A percentile compares a stretch with the other conserved stretches of the same genome.
These are phyloP conservation scores for Phthorimaea operculella DNA, from an alignment of 1,140 invertebrate species.

Conservation along the genomic window DNA sequence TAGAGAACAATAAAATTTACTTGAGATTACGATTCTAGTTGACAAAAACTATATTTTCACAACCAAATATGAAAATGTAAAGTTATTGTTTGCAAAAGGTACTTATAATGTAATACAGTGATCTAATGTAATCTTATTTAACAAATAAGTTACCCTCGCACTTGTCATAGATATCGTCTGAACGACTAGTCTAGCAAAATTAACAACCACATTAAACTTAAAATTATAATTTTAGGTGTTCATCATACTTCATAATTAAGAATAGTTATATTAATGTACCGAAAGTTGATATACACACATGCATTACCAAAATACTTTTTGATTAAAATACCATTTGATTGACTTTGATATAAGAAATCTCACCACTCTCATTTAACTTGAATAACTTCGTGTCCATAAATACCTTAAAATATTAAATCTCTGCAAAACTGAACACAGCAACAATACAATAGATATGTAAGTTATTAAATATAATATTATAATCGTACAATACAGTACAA, in stretches of 20 bases:
- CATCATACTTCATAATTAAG: background rate
- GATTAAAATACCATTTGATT: too few relatives aligned
- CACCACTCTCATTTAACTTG: too few relatives aligned
- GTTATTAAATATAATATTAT: background rate
- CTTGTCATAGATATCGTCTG: background rate
- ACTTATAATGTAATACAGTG: too few relatives aligned
- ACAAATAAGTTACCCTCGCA: too few relatives aligned
- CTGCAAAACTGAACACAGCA: background rate
- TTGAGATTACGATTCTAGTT: background rate
- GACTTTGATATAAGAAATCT: too few relatives aligned
- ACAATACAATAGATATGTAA: constrained; percentile 1
- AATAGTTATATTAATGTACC: background rate
- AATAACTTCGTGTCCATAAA: too few relatives aligned
- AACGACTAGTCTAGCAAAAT: constrained; percentile 2
- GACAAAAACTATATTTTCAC: too few relatives aligned
- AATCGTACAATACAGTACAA: background rate
- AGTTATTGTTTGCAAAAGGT: too few relatives aligned
- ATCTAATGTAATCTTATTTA: too few relatives aligned
- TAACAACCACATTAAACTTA: constrained; percentile 4
- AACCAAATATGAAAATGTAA: too few relatives aligned
- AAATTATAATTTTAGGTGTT: background rate
- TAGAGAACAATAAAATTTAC: too few relatives aligned
- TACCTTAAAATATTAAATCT: background rate
- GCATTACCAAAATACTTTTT: too few relatives aligned
- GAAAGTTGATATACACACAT: background rate